phyloP scores from a whole-genome alignment of 2,888 invertebrate genomes.

The Spilarctia lutea region DNA sequence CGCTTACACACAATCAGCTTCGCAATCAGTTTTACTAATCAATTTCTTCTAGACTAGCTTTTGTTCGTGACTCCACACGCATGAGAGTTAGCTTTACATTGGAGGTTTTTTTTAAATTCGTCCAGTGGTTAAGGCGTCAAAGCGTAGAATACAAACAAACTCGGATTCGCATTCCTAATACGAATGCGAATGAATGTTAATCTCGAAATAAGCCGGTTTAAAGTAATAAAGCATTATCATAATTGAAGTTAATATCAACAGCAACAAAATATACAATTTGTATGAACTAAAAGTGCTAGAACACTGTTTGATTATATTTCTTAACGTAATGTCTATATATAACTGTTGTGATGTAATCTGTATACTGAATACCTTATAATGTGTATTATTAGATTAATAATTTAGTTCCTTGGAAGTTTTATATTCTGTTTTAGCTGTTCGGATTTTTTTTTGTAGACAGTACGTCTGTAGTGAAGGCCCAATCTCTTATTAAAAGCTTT shows the following conservation, averaged over 20 bases:
- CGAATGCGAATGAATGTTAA: too few species aligned
- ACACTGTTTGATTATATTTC: slow-evolving; percentile 28
- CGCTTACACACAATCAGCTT: neutral
- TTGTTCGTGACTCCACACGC: too few species aligned
- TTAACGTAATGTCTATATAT: slow-evolving; percentile 44
- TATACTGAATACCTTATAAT: slow-evolving; percentile 24
- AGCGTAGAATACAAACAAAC: too few species aligned
- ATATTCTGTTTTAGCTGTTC: neutral
- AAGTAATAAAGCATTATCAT: slow-evolving; percentile 7
- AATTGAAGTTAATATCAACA: neutral
- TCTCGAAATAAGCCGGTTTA: slow-evolving; percentile 9
- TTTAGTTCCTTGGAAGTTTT: neutral
- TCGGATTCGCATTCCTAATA: neutral
- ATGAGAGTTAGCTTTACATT: too few species aligned
- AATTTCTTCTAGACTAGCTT: neutral
- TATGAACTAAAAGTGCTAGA: slow-evolving; percentile 14
- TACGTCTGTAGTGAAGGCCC: neutral
- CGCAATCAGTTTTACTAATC: too few species aligned
- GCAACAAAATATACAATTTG: slow-evolving; percentile 16
- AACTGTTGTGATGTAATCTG: slow-evolving; percentile 37
- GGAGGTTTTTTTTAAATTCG: too few species aligned
- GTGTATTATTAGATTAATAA: slow-evolving; percentile 22
- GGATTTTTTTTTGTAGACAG: neutral
- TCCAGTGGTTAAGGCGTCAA: too few species aligned
- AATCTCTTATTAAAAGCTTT: neutral